These are phyloP conservation scores for Pachymerium ferrugineum DNA, from an alignment of 2,888 invertebrate genomes.

Conservation along the genomic window DNA sequence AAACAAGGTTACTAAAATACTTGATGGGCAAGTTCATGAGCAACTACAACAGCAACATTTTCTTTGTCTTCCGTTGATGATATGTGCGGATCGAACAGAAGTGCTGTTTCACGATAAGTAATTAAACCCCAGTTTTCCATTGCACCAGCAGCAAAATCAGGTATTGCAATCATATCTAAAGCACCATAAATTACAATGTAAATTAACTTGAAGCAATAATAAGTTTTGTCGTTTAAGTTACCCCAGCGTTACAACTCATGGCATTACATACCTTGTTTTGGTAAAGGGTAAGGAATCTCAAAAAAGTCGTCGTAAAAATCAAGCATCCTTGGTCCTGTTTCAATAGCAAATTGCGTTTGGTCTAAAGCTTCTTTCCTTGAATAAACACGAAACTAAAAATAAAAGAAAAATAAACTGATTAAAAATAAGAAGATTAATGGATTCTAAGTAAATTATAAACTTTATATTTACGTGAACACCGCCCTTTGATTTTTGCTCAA, in stretches of 20 bases:
- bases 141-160: conserved; percentile 59
- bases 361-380: conserved; percentile 57
- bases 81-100: conserved; percentile 63
- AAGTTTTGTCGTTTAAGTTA: too few relatives aligned
- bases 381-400: conserved; percentile 53
- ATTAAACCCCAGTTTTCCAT: conserved; percentile 85
- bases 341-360: conserved; percentile 61
- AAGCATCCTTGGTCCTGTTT: conserved; percentile 56
- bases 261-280: conserved; percentile 52
- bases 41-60: conserved; percentile 67
- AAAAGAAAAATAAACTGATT: background rate
- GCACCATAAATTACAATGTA: background rate
- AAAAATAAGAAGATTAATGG: too few relatives aligned
- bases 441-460: too few relatives aligned
- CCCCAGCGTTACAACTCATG: too few relatives aligned
- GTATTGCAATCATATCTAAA: conserved; percentile 59
- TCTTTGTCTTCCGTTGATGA: conserved; percentile 65
- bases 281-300: conserved; percentile 55
- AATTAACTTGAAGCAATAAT: background rate
- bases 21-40: conserved; percentile 69
- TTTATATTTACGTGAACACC: background rate
- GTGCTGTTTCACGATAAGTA: conserved; percentile 64
- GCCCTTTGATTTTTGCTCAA: background rate
- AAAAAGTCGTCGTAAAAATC: conserved; percentile 58
- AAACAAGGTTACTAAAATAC: conserved; percentile 30